Evolutionary conservation across 2,888 invertebrate genomes (phyloP), one percentile per base, ranked within the genome.

Genomic region (Napeogenes sylphis): DNA sequence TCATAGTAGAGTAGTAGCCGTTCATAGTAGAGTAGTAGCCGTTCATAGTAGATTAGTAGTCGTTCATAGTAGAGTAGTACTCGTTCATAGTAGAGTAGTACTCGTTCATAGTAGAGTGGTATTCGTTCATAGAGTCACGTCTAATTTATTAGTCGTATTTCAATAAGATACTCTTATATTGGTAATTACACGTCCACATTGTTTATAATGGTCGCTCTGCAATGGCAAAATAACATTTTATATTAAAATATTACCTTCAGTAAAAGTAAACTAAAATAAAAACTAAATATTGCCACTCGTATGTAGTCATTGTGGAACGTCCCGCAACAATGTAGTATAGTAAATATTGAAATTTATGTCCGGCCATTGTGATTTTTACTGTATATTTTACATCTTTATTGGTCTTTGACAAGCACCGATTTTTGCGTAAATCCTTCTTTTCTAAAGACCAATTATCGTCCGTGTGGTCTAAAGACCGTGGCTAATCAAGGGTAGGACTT

Each of bases 261-360:
- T 45, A 30, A 12, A 51, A 33, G 35, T 55, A 33, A 47, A 51
- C n/a, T 12, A 30, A 51, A 51, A 30, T 30, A 51, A 6, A 42
- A 42, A 51, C 14, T 51, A 51, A 51, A 51, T 30, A 51, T 51
- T 30, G 12, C 30, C 10, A 51, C 21, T 51, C 21, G 10, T 10
- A 56, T 63, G 72, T 55, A 32, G 64, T 74, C 77, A 79, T 75
- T 83, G 46, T 3, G 30, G 78, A 79, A 70, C 75, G 64, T 45
- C 62, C 60, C 57, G 77, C 82, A 81, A 86, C 86, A 82, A 73
- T 81, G 85, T 87, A 62, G 59, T 57, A 66, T 69, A 77, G 77
- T 77, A 80, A 81, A 85, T 83, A 84, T 83, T 82, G 78, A 82
- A 82, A 85, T 87, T 86, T 87, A 87, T 56, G 81, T 81, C 74